phyloP scores from a whole-genome alignment of 2,888 invertebrate species.

The Hypena proboscidalis region DNA sequence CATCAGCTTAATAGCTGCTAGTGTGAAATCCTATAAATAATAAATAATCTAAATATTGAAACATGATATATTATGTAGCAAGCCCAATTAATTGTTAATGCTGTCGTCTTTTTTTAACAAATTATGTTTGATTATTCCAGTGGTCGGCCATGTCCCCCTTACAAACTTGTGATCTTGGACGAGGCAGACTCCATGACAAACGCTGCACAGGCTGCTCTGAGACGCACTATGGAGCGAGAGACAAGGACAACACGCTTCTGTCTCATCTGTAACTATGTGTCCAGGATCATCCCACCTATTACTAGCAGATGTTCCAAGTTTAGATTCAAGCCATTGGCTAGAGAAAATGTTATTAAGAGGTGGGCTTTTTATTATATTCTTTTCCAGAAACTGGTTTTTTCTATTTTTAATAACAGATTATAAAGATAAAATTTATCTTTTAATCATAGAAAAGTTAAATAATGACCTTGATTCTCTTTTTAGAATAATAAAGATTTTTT shows the following conservation, averaged over 20 bases:
- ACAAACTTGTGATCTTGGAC: conserved; percentile 98
- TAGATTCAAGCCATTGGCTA: conserved; percentile 95
- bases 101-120: no score
- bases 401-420: no score
- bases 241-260: conserved; percentile 98
- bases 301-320: conserved; percentile 99
- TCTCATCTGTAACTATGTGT: conserved; percentile 99
- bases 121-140: conserved; percentile 59
- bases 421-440: no score
- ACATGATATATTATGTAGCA: no score
- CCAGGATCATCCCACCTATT: conserved; percentile 98
- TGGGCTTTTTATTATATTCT: conserved; percentile 42
- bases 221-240: conserved; percentile 99
- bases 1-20: no score
- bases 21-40: no score
- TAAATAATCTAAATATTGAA: no score
- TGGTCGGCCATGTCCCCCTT: conserved; percentile 96
- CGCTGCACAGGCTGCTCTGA: conserved; percentile 97
- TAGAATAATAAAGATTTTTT: no score
- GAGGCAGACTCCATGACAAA: conserved; percentile 99
- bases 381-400: no score
- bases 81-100: no score
- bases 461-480: no score
- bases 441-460: no score
- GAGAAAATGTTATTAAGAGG: conserved; percentile 88